Evolutionary conservation across 2,113 vertebrate genomes (phyloP).

Genomic region (Edolisoma coerulescens): DNA sequence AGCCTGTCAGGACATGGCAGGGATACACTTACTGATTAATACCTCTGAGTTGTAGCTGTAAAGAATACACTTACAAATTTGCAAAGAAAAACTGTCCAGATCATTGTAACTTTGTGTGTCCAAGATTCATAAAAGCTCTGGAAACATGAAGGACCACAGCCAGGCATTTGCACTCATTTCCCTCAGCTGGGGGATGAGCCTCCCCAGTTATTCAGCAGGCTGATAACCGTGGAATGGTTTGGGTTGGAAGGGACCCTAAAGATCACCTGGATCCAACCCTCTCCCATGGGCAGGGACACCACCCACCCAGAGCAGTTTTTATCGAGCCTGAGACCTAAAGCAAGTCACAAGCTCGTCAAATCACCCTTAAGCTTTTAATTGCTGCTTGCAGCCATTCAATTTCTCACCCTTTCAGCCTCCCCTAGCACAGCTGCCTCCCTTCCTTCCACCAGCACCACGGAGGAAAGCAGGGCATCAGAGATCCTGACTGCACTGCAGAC

Average conservation of each 20-base stretch:
- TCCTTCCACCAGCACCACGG: accelerated
- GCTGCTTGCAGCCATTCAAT: background rate
- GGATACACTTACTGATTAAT: background rate
- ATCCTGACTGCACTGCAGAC: accelerated
- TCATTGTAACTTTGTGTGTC: background rate
- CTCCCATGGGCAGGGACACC: background rate
- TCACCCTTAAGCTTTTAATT: background rate
- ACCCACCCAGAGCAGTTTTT: background rate
- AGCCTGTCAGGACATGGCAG: background rate
- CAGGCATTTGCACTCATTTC: background rate
- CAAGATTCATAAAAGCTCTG: background rate
- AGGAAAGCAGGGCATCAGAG: background rate
- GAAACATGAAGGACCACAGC: background rate
- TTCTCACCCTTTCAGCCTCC: background rate
- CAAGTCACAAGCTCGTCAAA: background rate
- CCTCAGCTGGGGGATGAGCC: background rate
- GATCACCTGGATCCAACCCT: background rate
- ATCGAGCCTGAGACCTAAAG: background rate
- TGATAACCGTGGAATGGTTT: background rate
- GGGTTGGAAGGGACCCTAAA: background rate
- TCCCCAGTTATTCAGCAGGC: background rate
- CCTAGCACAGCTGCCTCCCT: background rate
- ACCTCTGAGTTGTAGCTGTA: background rate
- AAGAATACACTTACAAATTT: too few relatives aligned
- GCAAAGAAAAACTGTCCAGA: background rate